Base-by-base conservation (phyloP, 2,113 vertebrate species). In the Genyomyrus donnyi region DNA sequence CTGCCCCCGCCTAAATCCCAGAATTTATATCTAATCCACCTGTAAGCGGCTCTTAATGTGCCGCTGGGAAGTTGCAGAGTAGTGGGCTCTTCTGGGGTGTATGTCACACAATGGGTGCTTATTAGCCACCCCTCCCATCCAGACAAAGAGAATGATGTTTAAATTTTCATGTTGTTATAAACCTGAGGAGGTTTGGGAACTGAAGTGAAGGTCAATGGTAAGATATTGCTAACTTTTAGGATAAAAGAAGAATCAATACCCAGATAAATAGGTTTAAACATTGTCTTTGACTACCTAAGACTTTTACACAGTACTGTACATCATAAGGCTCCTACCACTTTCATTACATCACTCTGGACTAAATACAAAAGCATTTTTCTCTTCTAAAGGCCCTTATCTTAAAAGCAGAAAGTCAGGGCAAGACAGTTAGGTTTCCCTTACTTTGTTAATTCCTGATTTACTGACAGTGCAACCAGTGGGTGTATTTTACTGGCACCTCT, bases 11-110 rank as follows among this genome's bases (percentile, higher is more conserved):
- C 91, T 91, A 93, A 94, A 93, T 93, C 94, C 93, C 86, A 90
- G 91, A 93, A 93, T 91, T 91, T 94, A 93, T 94, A 95, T 93
- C 93, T 95, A 95, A 94, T 95, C 94, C 94, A 94, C 94, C 94
- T 94, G 95, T 95, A 96, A 95, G 93, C 89, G 88, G 89, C 91
- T 93, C 93, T 93, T 95, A 95, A 96, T 94, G 93, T 94, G 93
- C 83, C 91, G 91, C 92, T 90, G 90, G 93, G 93, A 93, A 93
- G 89, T 77, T 24, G 46, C 91, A 90, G 90, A 90, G 53, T 91
- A 92, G 91, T 88, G 90, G 92, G 92, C 91, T 93, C 93, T 92
- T 91, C 91, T 91, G 91, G 91, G 53, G 91, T 93, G 90, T 84
- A 91, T 87, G 91, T 89, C 92, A 90, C 92, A 95, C 94, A 95